These are phyloP conservation scores for Gobionotothen gibberifrons DNA, from an alignment of 2,797 vertebrate genomes.

Conservation along the genomic window DNA sequence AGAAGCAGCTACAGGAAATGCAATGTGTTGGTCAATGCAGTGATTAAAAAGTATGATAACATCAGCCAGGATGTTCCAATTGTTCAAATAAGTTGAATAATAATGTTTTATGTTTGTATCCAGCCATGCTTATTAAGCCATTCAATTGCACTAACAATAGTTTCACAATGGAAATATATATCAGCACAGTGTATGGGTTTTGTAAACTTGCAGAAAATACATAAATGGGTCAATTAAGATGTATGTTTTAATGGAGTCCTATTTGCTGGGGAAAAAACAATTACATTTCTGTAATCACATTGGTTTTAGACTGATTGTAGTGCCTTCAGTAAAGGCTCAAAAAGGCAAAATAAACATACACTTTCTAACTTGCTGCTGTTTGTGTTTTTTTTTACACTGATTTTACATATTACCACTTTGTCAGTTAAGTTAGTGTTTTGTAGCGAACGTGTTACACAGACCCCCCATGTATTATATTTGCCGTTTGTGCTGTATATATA, in stretches of 20 bases:
- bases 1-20: neutral
- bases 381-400: neutral
- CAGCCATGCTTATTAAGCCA: neutral
- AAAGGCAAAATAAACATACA: neutral
- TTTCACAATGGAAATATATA: conserved; percentile 7
- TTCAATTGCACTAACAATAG: neutral
- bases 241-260: conserved; percentile 12
- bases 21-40: neutral
- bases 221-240: conserved; percentile 17
- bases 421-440: neutral
- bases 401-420: neutral
- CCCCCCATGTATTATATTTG: conserved; percentile 17
- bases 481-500: conserved; percentile 3
- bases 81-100: neutral
- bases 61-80: neutral
- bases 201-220: neutral
- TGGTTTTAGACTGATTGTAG: neutral
- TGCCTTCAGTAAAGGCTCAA: neutral
- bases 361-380: neutral
- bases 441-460: neutral
- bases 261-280: conserved; percentile 28
- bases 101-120: neutral
- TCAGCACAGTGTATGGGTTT: neutral
- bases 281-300: neutral
- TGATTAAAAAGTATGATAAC: neutral